Base-by-base conservation (phyloP, 2,797 vertebrate species). In the Sylvia borin region DNA sequence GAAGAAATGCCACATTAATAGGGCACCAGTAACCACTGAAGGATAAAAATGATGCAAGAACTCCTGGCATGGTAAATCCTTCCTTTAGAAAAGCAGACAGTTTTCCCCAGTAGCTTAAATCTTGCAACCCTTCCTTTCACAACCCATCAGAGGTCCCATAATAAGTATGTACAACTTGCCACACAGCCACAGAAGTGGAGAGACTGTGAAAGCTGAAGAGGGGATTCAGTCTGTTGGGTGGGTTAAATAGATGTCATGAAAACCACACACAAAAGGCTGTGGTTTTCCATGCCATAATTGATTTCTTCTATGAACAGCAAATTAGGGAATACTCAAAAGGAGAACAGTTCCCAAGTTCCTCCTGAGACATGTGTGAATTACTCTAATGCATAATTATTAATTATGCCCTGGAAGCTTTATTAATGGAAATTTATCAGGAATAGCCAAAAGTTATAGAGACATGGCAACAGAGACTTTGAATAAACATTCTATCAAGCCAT, bases 1-100 rank as follows among this genome's bases (percentile, higher is more conserved):
- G 75, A 93, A 89, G 61, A 84, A 93, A 95, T 80, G n/a, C 54
- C 94, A 90, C 78, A 82, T 89, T 53, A 91, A 71, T n/a, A 36
- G 47, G 64, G 38, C 42, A 90, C 51, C 64, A 58, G 75, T 60
- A 96, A 83, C 64, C 71, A 81, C 55, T 43, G 70, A 92, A 60
- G 74, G 76, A 94, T 82, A 70, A 91, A 94, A 93, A 78, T 42
- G 42, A 43, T 51, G 53, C 43, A 90, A 85, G 17, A 57, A n/a
- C n/a, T 75, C 20, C 60, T 64, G 60, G 65, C 80, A 65, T 2
- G 2, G 71, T 57, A 58, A 78, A 67, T 84, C 25, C 57, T 77
- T 92, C 80, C 77, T 80, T 91, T 74, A 62, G 61, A 85, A 91
- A 84, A 85, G 25, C 32, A 85, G 25, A 18, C 12, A 32, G 16